Evolutionary conservation across 2,888 invertebrate genomes (phyloP), one percentile per base, ranked within the genome.

Genomic region (Tachina fera): DNA sequence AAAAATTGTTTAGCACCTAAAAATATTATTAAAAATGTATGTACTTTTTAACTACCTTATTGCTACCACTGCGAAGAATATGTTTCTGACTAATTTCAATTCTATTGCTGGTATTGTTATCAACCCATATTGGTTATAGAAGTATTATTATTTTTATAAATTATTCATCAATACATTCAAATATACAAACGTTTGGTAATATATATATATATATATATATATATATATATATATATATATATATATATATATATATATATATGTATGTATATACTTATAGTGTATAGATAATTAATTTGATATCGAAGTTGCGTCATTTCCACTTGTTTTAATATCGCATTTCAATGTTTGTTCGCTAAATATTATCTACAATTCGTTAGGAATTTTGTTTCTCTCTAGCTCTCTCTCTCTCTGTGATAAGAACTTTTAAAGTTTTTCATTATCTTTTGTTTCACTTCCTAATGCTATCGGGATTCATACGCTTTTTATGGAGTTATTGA

Each of bases 281-380:
- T 49, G 51, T 41, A 61, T 53, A 60, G n/a, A 65, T 45, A 65
- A 22, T 45, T 47, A n/a, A 43, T 74, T 74, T 77, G 65, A 41
- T 78, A 67, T 78, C 43, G 53, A 53, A 53, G 67, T 86, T 83
- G 72, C 86, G 86, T 86, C 83, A 86, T 86, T 63, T 63, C 45
- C 67, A 68, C 8, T 63, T 67, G 16, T 76, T 65, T 60, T 22
- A 9, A 47, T n/a, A 61, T 41, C 16, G 11, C 31, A 16, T 56
- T 39, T 10, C 9, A 51, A 53, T 60, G 31, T 47, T 41, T 76
- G 6, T 68, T 58, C 56, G 67, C 58, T 49, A n/a, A 76, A 39
- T 49, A 58, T 67, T 67, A 19, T 9, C 11, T 43, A 47, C 60
- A 74, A 68, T 31, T 47, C 75, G 39, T 43, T 82, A 22, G 74